Percentiles rank a stretch among this genome's conserved stretches.
phyloP scores from a whole-genome alignment of 2,113 vertebrate species.

The Phainopepla nitens region DNA sequence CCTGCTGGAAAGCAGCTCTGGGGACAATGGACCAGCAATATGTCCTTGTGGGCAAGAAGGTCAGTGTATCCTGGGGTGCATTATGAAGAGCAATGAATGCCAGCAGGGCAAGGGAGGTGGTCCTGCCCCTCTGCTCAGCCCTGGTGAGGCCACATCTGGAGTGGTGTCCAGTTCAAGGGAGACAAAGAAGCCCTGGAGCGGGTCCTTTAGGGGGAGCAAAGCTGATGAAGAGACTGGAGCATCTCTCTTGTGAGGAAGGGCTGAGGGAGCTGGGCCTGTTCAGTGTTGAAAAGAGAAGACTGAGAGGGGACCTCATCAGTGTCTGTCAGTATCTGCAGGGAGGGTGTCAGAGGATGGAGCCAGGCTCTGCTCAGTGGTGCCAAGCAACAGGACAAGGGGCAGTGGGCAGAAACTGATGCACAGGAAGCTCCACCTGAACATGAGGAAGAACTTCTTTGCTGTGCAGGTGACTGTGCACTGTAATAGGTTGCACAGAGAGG shows the following conservation, averaged over 20 bases:
- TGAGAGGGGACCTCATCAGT: rapidly evolving
- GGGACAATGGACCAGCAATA: neutral
- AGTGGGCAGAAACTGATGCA: neutral
- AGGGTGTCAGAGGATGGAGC: neutral
- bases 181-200: neutral
- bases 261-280: neutral
- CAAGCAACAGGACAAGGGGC: rapidly evolving
- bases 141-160: neutral
- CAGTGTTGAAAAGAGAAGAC: rapidly evolving
- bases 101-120: neutral
- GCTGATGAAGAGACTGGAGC: neutral
- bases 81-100: rapidly evolving
- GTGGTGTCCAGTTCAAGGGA: neutral
- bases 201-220: neutral
- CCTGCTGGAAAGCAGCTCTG: neutral
- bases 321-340: neutral
- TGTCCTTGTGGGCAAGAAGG: neutral
- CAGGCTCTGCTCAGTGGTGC: neutral
- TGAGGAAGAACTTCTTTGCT: neutral
- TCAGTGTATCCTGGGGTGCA: rapidly evolving
- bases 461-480: rapidly evolving
- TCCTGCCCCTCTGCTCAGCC: neutral
- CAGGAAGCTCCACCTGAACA: neutral
- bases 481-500: neutral
- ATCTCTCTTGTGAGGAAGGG: neutral